phyloP scores from a whole-genome alignment of 2,797 vertebrate genomes.

The Vespertilio murinus region DNA sequence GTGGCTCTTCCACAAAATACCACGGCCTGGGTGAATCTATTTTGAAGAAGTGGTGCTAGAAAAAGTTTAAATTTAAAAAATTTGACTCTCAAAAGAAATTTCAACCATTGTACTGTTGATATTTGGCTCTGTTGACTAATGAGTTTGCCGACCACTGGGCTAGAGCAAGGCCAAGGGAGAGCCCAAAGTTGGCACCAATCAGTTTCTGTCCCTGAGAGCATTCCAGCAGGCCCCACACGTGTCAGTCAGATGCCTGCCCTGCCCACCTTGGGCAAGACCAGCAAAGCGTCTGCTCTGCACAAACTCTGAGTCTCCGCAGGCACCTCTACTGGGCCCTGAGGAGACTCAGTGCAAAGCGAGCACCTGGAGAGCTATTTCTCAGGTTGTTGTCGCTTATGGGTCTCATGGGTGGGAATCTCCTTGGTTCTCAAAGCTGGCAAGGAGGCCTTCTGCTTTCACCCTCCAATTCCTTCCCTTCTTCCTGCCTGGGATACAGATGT shows the following conservation, averaged over 20 bases:
- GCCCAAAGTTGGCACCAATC: too few species aligned
- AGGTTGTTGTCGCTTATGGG: background rate
- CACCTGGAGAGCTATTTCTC: background rate
- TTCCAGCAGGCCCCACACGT: background rate
- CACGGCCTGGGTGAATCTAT: too few species aligned
- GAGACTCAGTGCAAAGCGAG: fast-evolving
- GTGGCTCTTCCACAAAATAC: too few species aligned
- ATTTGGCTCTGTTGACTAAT: too few species aligned
- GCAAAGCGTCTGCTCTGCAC: too few species aligned
- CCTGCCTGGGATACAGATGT: background rate
- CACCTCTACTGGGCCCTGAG: background rate
- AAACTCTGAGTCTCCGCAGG: background rate
- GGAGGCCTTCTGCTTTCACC: background rate
- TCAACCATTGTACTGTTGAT: too few species aligned
- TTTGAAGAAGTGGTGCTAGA: too few species aligned
- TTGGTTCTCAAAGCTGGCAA: background rate
- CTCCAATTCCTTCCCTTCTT: background rate
- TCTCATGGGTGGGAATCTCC: background rate
- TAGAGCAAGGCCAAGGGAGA: too few species aligned
- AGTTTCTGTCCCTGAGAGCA: background rate
- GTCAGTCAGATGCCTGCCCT: background rate
- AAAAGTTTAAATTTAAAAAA: too few species aligned
- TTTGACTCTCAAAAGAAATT: too few species aligned
- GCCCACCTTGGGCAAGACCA: too few species aligned
- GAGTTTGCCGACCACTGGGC: too few species aligned